Conservation (phyloP, 2,113 vertebrate genomes). For the Clarias macrocephalus region DNA sequence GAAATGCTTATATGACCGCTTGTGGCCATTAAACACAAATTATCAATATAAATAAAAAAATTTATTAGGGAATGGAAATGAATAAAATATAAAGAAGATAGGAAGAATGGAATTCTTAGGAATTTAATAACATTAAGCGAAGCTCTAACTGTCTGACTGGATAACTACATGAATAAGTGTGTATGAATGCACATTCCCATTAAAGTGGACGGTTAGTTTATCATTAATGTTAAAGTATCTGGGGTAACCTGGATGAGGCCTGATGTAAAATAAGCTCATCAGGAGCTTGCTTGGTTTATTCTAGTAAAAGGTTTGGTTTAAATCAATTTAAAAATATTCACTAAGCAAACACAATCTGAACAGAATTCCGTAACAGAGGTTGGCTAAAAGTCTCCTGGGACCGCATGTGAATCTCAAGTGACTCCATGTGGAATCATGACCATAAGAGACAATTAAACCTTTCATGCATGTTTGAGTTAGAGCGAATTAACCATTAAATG, state of each 20-base stretch:
- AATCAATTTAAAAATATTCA: not conserved
- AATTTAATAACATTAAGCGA: not conserved
- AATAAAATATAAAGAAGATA: no score
- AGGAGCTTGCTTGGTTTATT: not conserved
- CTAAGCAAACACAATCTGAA: not conserved
- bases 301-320: not conserved
- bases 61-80: no score
- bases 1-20: no score
- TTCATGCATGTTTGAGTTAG: constrained; percentile 30
- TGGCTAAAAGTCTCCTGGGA: not conserved
- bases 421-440: not conserved
- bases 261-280: not conserved
- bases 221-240: not conserved
- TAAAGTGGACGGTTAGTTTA: not conserved
- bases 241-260: not conserved
- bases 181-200: not conserved
- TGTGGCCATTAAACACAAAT: no score
- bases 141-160: not conserved
- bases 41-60: no score
- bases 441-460: not conserved
- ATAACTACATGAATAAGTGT: not conserved
- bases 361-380: not conserved
- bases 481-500: constrained; percentile 20
- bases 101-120: no score
- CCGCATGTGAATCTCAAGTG: not conserved